phyloP scores from a whole-genome alignment of 2,113 vertebrate genomes.

The Pithys albifrons region DNA sequence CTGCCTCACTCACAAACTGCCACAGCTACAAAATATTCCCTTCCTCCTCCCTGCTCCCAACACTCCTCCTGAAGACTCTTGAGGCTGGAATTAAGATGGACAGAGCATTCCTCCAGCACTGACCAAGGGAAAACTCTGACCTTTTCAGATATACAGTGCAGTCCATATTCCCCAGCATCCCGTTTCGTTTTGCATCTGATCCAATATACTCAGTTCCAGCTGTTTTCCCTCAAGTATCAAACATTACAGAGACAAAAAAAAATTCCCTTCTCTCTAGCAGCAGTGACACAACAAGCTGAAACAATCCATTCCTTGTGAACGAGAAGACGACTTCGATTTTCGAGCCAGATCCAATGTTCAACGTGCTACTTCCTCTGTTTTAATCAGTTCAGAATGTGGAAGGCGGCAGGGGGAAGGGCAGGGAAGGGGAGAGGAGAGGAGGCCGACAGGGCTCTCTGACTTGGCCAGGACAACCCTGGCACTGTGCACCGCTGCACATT shows the following conservation, averaged over 20 bases:
- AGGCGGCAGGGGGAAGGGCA: neutral
- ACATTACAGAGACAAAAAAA: constrained; percentile 77
- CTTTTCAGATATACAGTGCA: constrained; percentile 75
- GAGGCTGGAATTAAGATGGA: constrained; percentile 56
- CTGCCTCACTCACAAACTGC: constrained; percentile 19
- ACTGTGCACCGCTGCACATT: neutral
- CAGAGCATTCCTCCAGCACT: constrained; percentile 70
- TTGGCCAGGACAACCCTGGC: neutral
- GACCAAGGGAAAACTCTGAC: constrained; percentile 81
- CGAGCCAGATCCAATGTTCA: constrained; percentile 66
- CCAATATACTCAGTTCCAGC: constrained; percentile 77
- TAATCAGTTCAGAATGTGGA: constrained; percentile 72
- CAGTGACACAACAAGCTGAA: constrained; percentile 79
- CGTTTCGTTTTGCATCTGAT: constrained; percentile 72
- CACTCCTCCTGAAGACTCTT: constrained; percentile 51
- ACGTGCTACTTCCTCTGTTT: constrained; percentile 76
- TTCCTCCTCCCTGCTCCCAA: constrained; percentile 42
- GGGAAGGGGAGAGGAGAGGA: neutral
- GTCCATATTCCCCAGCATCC: constrained; percentile 80
- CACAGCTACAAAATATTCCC: constrained; percentile 55
- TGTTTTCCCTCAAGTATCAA: constrained; percentile 86
- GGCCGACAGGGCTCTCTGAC: neutral
- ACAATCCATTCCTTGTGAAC: constrained; percentile 83
- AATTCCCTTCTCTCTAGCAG: constrained; percentile 71
- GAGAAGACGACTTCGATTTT: constrained; percentile 71